These are phyloP conservation scores for Lasioglossum baleicum DNA, from an alignment of 1,140 invertebrate species.

Conservation along the genomic window DNA sequence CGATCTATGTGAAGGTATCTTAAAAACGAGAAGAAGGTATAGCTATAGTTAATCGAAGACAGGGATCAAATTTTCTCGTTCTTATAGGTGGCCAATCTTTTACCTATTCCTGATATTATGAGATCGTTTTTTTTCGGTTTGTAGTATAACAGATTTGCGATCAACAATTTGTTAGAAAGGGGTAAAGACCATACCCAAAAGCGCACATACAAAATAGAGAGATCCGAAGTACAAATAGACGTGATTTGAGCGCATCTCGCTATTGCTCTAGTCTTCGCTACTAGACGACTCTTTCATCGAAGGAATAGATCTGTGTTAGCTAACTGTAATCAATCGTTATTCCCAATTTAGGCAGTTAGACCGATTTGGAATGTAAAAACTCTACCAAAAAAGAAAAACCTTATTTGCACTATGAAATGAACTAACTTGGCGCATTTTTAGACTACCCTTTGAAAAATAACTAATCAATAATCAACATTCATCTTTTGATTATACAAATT, in stretches of 20 bases:
- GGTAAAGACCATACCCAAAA: conserved; percentile 42
- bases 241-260: conserved; percentile 25
- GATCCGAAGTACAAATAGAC: conserved; percentile 49
- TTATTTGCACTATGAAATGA: neutral
- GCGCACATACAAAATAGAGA: conserved; percentile 52
- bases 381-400: conserved; percentile 1
- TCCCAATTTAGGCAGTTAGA: neutral
- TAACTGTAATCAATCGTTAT: neutral
- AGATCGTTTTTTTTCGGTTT: neutral
- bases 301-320: conserved; percentile 27
- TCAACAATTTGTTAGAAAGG: conserved; percentile 38
- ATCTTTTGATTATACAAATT: too few species aligned
- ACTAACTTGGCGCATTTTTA: too few species aligned
- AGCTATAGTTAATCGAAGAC: conserved; percentile 3
- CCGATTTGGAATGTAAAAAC: conserved; percentile 19
- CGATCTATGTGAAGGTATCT: neutral
- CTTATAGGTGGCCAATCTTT: neutral
- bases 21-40: neutral
- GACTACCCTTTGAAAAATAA: too few species aligned
- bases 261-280: conserved; percentile 51
- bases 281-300: conserved; percentile 34
- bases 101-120: neutral
- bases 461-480: too few species aligned
- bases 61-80: neutral
- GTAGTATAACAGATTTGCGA: conserved; percentile 10